These are phyloP conservation scores for Falco punctatus DNA, from an alignment of 2,113 vertebrate genomes.

Conservation along the genomic window DNA sequence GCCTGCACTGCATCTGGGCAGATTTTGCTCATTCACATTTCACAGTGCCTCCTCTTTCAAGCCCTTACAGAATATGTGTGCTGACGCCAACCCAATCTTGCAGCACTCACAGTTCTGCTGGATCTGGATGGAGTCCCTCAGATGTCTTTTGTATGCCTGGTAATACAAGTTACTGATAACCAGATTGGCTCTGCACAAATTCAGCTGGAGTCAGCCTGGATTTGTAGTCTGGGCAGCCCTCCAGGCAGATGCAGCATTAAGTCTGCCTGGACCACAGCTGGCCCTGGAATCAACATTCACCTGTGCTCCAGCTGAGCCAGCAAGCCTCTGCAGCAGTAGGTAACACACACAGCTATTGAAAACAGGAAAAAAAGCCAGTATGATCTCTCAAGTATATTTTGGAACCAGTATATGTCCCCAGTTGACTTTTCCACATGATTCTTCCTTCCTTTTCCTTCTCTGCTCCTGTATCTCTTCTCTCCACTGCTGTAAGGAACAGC, in stretches of 20 bases:
- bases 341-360: background rate
- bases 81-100: background rate
- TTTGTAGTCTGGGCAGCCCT: background rate
- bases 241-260: background rate
- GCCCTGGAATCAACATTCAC: slow-evolving; percentile 18
- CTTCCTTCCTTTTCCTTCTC: background rate
- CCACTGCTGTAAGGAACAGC: slow-evolving; percentile 9
- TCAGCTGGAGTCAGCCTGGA: background rate
- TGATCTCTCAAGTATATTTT: background rate
- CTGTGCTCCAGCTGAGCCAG: slow-evolving; percentile 26
- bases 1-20: background rate
- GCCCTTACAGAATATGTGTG: background rate
- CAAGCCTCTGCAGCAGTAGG: background rate
- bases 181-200: background rate
- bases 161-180: slow-evolving; percentile 6
- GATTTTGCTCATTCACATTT: background rate
- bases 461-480: slow-evolving; percentile 1
- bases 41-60: background rate
- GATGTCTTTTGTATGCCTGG: background rate
- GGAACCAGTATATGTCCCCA: background rate
- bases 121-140: background rate
- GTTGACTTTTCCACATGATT: background rate
- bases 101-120: background rate
- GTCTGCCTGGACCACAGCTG: background rate
- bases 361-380: background rate